Evolutionary conservation across 2,113 vertebrate genomes (phyloP), one percentile per base, ranked within the genome.

Genomic region (Hiodon tergisus): DNA sequence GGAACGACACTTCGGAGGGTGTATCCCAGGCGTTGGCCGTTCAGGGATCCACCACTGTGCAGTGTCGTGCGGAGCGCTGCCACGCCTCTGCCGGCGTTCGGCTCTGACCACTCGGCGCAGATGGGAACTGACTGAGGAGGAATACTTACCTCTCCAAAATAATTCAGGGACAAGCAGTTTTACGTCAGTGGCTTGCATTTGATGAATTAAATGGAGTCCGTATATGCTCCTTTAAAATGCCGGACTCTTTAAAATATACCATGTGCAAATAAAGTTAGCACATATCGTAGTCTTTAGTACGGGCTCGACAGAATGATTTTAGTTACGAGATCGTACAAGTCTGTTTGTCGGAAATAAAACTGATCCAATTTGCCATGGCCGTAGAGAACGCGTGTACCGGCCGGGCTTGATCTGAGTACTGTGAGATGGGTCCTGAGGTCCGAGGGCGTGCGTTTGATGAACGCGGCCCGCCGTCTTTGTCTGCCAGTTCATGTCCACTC

Each of bases 1-100:
- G 8, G 74, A 85, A 78, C 86, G 76, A 80, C 80, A 51, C 81
- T 83, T 66, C n/a, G 68, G 83, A 81, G 83, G 80, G 74, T 77
- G 67, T 85, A 78, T 81, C 3, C 5, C 82, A 78, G 81, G 78
- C 60, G 70, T 16, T 76, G 85, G 79, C 6, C 76, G 76, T 87
- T 87, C 89, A 89, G 87, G 85, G 87, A 87, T 79, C 46, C 69
- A 79, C 51, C 66, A 65, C 17, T 73, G 74, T 60, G 50, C 65
- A 68, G 62, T 58, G 46, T 68, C 60, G 6, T 77, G 69, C 31
- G 6, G 63, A 73, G 68, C 46, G 57, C 67, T 73, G 57, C 53
- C 57, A 61, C 70, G 48, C 51, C 5, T 60, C 66, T 67, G 63
- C 61, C 54, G 71, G 71, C 31, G 16, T 65, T 31, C 2, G 4